Percentiles rank a stretch among this genome's conserved stretches.
These are phyloP conservation scores for Aurelia sp. DNA, from an alignment of 30 jellyfish, hydroid and myxozoan species.

Conservation along the genomic window DNA sequence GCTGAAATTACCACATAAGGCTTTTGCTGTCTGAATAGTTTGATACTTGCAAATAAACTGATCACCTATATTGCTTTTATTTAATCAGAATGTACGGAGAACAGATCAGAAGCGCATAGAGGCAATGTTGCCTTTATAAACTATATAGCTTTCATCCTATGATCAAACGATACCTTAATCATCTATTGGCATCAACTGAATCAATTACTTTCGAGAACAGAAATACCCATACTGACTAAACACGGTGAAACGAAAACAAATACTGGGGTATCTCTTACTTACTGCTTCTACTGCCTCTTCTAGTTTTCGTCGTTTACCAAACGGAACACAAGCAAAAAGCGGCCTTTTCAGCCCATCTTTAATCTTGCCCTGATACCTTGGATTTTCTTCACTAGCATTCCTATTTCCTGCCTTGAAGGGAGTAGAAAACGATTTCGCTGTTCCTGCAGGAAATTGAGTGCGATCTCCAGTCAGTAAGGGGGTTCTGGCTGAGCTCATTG, in stretches of 20 bases:
- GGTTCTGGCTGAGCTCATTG: background rate
- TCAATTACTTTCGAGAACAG: too few species aligned
- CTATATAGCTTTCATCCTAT: too few species aligned
- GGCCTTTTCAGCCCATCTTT: slow-evolving; percentile 37
- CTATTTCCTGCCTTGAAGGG: slow-evolving; percentile 15
- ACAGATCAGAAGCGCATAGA: too few species aligned
- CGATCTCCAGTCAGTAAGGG: background rate
- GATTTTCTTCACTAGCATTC: background rate
- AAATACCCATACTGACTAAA: too few species aligned
- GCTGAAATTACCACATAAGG: too few species aligned
- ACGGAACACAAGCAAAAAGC: slow-evolving; percentile 59
- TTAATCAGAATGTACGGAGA: too few species aligned
- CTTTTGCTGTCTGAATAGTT: too few species aligned
- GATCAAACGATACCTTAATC: too few species aligned
- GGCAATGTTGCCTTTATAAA: too few species aligned
- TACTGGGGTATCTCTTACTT: background rate
- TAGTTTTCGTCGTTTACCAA: slow-evolving; percentile 39
- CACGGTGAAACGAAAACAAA: background rate
- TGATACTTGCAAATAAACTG: too few species aligned
- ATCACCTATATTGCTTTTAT: too few species aligned
- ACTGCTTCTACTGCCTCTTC: slow-evolving; percentile 5
- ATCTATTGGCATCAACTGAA: too few species aligned
- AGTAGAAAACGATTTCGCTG: slow-evolving; percentile 48
- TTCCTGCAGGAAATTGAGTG: background rate
- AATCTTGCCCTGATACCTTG: background rate